Conservation (phyloP, 1,140 invertebrate species). For the fruit fly (Drosophila melanogaster) region Release_6_plus_ISO1_MT NT_037436.4:18245001-18245500, state of each 20-base stretch:
- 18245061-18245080: background rate
- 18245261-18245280: no score
- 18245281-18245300: background rate
- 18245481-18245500: conserved; percentile 72
- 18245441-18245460: conserved; percentile 30
- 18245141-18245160: no score
- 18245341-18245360: conserved; percentile 42
- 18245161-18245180: no score
- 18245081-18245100: no score
- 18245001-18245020: conserved; percentile 12
- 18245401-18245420: conserved; percentile 79
- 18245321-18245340: conserved; percentile 63
- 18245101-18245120: no score
- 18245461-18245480: conserved; percentile 42
- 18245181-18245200: no score
- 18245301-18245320: conserved; percentile 17
- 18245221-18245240: no score
- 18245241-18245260: no score
- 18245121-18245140: no score
- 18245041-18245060: background rate
- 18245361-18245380: conserved; percentile 22
- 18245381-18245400: conserved; percentile 43
- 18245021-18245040: background rate
- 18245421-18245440: conserved; percentile 49
- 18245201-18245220: no score